Conservation (phyloP, 2,113 vertebrate species). For the Amphiprion percula region DNA sequence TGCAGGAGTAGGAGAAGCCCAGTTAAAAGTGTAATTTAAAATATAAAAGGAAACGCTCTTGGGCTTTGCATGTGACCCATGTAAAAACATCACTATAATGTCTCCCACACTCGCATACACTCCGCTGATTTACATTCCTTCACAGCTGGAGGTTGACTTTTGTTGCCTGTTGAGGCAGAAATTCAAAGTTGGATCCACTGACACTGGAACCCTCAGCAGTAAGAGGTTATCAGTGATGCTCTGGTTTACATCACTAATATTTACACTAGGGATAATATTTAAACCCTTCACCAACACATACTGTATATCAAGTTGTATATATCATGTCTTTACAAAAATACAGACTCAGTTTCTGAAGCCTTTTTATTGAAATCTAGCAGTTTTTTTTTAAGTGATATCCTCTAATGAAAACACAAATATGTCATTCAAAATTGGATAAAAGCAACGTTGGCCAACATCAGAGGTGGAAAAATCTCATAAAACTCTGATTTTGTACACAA, state of each 20-base stretch:
- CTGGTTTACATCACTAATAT: constrained; percentile 37
- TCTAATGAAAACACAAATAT: background rate
- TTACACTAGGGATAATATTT: background rate
- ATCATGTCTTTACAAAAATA: background rate
- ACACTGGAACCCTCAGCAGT: constrained; percentile 16
- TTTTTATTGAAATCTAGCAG: background rate
- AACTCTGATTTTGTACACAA: too few species aligned
- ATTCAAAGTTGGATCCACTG: background rate
- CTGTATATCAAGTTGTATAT: too few species aligned
- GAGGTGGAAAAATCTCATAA: too few species aligned
- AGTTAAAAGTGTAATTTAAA: background rate
- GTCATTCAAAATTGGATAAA: background rate
- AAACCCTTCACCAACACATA: background rate
- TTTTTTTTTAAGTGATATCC: background rate
- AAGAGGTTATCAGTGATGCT: background rate
- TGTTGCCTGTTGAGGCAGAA: constrained; percentile 6
- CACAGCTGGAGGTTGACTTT: constrained; percentile 22
- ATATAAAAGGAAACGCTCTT: background rate
- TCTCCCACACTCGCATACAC: background rate
- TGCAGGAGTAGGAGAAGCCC: background rate
- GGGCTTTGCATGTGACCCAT: background rate
- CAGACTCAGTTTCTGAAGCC: background rate
- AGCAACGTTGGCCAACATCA: too few species aligned
- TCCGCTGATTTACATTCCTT: constrained; percentile 23
- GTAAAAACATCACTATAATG: constrained; percentile 10